phyloP scores from a whole-genome alignment of 2,888 invertebrate genomes.

The Megastigmus dorsalis region DNA sequence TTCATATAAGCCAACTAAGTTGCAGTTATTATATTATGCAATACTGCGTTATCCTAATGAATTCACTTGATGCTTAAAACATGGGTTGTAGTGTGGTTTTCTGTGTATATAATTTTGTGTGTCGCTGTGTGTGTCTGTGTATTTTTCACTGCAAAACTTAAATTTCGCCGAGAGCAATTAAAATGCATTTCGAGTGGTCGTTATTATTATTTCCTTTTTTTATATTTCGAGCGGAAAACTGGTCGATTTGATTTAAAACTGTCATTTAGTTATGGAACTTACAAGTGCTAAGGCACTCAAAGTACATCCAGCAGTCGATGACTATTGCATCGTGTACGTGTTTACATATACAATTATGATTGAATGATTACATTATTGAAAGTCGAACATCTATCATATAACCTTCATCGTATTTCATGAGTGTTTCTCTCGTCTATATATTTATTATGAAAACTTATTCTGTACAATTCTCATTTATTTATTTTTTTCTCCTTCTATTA shows the following conservation, averaged over 20 bases:
- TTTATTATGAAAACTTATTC: conserved; percentile 46
- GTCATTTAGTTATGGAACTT: conserved; percentile 56
- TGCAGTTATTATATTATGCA: conserved; percentile 34
- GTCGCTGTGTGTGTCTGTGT: too few relatives aligned
- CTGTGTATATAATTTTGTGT: background rate
- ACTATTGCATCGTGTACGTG: conserved; percentile 51
- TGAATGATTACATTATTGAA: conserved; percentile 47
- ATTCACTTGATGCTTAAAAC: conserved; percentile 27
- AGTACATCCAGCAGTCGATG: conserved; percentile 61
- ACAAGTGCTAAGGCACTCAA: conserved; percentile 70
- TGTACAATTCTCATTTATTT: conserved; percentile 51
- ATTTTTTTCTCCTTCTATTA: background rate
- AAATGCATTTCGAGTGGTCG: conserved; percentile 31
- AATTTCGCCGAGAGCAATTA: conserved; percentile 13
- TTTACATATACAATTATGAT: conserved; percentile 48
- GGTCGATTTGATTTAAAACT: conserved; percentile 52
- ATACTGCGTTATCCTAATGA: conserved; percentile 18
- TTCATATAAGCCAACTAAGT: conserved; percentile 45
- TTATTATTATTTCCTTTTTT: conserved; percentile 20
- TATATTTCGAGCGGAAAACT: conserved; percentile 40
- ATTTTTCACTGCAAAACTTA: too few relatives aligned
- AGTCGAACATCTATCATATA: conserved; percentile 46
- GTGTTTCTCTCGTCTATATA: conserved; percentile 19
- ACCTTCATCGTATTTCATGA: conserved; percentile 28
- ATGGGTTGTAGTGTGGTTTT: background rate